Base-by-base conservation (phyloP, 2,113 vertebrate species). In the Cinclus cinclus region DNA sequence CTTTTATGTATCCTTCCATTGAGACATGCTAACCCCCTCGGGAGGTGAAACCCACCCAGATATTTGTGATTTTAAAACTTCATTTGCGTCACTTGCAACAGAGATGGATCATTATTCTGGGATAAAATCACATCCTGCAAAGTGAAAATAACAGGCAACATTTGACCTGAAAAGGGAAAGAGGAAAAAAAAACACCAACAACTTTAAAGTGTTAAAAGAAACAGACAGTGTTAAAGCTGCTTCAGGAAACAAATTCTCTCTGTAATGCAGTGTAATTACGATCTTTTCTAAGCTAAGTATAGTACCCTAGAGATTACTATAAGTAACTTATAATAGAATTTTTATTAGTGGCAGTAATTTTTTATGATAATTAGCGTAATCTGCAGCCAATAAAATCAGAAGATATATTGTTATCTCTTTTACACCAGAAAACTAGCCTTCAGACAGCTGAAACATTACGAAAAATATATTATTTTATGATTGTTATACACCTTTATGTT, bases 81-180 rank as follows among this genome's bases (percentile, higher is more conserved):
- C 98, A 98, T 98, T 98, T 99, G 98, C 99, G 98, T 99, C 99
- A 99, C 98, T 97, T 97, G 73, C 97, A 97, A 95, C 96, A 93
- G 98, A 98, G 97, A 97, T 96, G 97, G 93, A 93, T 98, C 97
- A 94, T 95, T 97, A 98, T 98, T 97, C 93, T 97, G 97, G 98
- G 97, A 97, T 97, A 98, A 83, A 83, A 98, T 98, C 97, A 99
- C 98, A 98, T 98, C 98, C 98, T 99, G 98, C 97, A 96, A 76
- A 89, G 97, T 98, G 98, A 99, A 99, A 99, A 99, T 98, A 98
- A 98, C 96, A 89, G 97, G 97, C 94, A 96, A 98, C 97, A 93
- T 98, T 96, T 97, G 97, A 97, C 96, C 96, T 96, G 94, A 94
- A 94, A 94, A 90, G 76, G 89, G 68, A 93, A 94, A 89, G 47